Evolutionary conservation across 2,888 invertebrate species (phyloP).

Genomic region (Rhagophthalmus giganteus): DNA sequence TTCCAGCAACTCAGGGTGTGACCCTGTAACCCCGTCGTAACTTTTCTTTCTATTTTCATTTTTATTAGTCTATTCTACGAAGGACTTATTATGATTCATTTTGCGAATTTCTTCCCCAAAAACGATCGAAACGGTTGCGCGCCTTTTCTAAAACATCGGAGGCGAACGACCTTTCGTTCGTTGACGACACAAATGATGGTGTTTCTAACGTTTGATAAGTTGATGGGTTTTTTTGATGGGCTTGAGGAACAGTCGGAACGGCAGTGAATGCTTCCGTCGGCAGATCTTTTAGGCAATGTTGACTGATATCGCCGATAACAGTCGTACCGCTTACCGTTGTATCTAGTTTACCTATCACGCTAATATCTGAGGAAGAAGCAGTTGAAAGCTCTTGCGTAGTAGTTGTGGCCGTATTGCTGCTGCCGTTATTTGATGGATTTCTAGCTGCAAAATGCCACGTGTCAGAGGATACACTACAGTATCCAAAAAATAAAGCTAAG

Average conservation of each 20-base stretch:
- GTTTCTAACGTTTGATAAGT: conserved; percentile 30
- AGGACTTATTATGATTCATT: conserved; percentile 29
- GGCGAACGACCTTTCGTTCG: conserved; percentile 62
- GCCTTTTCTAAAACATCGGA: conserved; percentile 79
- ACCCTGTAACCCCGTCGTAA: conserved; percentile 30
- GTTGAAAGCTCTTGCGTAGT: conserved; percentile 29
- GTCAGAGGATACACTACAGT: conserved; percentile 28
- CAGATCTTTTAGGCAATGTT: conserved; percentile 62
- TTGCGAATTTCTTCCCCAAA: conserved; percentile 70
- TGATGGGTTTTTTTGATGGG: conserved; percentile 27
- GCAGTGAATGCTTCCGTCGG: conserved; percentile 54
- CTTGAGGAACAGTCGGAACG: conserved; percentile 43
- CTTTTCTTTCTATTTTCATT: conserved; percentile 27
- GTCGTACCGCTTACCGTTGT: conserved; percentile 43
- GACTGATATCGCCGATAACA: conserved; percentile 57
- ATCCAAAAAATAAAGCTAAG: conserved; percentile 6
- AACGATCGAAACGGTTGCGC: conserved; percentile 80
- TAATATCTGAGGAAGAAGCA: conserved; percentile 30
- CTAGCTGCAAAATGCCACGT: conserved; percentile 39
- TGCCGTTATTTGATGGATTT: conserved; percentile 34
- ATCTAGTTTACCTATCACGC: conserved; percentile 24
- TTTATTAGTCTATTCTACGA: conserved; percentile 23
- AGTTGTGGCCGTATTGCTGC: conserved; percentile 34
- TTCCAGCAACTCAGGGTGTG: conserved; percentile 30
- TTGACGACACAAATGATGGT: conserved; percentile 27